Evolutionary conservation across 2,888 invertebrate species (phyloP).

Genomic region (Eilema depressum): DNA sequence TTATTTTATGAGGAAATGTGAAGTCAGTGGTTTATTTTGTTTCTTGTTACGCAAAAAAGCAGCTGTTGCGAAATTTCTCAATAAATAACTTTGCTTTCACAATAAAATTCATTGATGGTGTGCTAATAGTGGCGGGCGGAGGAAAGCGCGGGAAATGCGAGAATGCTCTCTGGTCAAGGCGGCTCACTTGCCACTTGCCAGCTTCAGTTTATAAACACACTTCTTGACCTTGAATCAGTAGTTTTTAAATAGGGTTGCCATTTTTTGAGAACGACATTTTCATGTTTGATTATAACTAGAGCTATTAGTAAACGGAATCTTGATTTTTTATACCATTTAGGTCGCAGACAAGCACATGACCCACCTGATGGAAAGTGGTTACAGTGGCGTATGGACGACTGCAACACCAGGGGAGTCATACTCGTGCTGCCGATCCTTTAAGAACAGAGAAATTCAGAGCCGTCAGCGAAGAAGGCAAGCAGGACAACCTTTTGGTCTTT

Average conservation of each 20-base stretch:
- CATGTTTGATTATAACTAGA: not conserved
- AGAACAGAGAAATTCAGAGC: too few relatives aligned
- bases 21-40: conserved; percentile 18
- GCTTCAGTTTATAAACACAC: conserved; percentile 9
- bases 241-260: conserved; percentile 32
- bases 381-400: too few relatives aligned
- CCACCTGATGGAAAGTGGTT: too few relatives aligned
- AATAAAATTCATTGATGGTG: conserved; percentile 42
- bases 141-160: conserved; percentile 18
- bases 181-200: conserved; percentile 3
- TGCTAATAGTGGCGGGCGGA: conserved; percentile 12
- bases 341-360: too few relatives aligned
- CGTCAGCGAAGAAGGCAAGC: too few relatives aligned
- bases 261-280: not conserved
- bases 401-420: too few relatives aligned
- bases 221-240: conserved; percentile 30
- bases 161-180: conserved; percentile 24
- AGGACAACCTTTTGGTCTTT: too few relatives aligned
- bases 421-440: too few relatives aligned
- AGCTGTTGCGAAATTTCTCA: conserved; percentile 33
- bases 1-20: conserved; percentile 19
- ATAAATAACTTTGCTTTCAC: conserved; percentile 23
- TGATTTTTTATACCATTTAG: not conserved
- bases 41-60: conserved; percentile 24
- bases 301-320: not conserved